A percentile compares a stretch with the other conserved stretches of the same genome.
Evolutionary conservation across 2,888 invertebrate genomes (phyloP).

Genomic region (Eupithecia subumbrata): DNA sequence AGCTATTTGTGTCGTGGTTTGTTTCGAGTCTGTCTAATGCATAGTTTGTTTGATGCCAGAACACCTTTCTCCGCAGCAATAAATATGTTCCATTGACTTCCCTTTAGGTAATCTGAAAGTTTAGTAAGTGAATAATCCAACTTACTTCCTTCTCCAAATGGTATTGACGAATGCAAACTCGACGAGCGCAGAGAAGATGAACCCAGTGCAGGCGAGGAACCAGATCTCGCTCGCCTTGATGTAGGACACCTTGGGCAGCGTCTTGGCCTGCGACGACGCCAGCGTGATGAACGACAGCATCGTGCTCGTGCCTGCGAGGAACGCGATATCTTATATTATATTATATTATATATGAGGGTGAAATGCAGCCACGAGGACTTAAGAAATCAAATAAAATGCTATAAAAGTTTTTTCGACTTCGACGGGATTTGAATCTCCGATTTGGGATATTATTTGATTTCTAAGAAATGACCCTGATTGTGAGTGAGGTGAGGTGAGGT

Average conservation of each 20-base stretch:
- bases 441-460: no score
- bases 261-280: constrained; percentile 93
- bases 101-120: not conserved
- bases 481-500: no score
- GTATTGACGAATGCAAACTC: constrained; percentile 96
- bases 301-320: constrained; percentile 91
- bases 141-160: constrained; percentile 91
- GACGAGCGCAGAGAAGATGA: constrained; percentile 93
- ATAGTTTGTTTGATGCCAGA: no score
- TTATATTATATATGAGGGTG: no score
- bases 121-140: not conserved
- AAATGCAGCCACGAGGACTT: not conserved
- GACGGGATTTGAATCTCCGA: no score
- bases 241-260: constrained; percentile 94
- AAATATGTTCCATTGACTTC: not conserved
- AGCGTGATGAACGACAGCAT: constrained; percentile 95
- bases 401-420: no score
- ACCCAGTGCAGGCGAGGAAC: constrained; percentile 93
- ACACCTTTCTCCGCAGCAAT: not conserved
- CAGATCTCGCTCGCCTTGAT: constrained; percentile 96
- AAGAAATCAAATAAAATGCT: no score
- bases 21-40: no score
- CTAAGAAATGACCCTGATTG: no score
- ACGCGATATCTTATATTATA: no score
- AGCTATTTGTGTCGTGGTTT: no score